Evolutionary conservation across 2,888 invertebrate genomes (phyloP).

Genomic region (Monoplex corrugatus): DNA sequence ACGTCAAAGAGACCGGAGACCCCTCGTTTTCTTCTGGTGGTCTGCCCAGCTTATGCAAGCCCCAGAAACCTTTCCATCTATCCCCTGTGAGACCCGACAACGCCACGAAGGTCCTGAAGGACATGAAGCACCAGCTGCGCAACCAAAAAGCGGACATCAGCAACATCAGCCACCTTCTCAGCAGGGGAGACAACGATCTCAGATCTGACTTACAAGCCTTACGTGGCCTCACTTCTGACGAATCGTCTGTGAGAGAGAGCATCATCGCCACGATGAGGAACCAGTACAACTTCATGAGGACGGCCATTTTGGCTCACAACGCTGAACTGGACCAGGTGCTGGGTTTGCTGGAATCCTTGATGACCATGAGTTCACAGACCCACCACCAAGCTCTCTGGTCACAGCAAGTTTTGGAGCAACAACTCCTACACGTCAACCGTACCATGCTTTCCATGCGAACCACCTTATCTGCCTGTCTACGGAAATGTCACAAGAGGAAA

Average conservation of each 20-base stretch:
- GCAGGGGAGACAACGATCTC: conserved; percentile 65
- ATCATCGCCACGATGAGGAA: conserved; percentile 72
- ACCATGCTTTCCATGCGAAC: conserved; percentile 57
- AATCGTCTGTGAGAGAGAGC: conserved; percentile 46
- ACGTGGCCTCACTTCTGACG: not conserved
- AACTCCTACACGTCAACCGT: conserved; percentile 55
- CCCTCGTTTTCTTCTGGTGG: too few relatives aligned
- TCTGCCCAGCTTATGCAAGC: too few relatives aligned
- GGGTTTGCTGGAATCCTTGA: conserved; percentile 59
- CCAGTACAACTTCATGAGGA: conserved; percentile 73
- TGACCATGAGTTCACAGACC: conserved; percentile 46
- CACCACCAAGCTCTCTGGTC: conserved; percentile 27
- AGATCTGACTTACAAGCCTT: conserved; percentile 66
- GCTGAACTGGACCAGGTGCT: conserved; percentile 69
- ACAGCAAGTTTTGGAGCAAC: conserved; percentile 58
- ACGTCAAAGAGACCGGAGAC: not conserved
- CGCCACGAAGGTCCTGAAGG: conserved; percentile 64
- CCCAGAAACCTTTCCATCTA: not conserved
- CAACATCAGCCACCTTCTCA: conserved; percentile 65
- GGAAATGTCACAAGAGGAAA: conserved; percentile 29
- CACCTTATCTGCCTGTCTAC: conserved; percentile 55
- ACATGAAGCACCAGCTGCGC: conserved; percentile 62
- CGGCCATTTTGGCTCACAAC: conserved; percentile 70
- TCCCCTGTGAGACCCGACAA: conserved; percentile 49
- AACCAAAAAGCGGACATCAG: conserved; percentile 62